Base-by-base conservation (phyloP, 2,797 vertebrate genomes). In the Schizopygopsis pylzovi region DNA sequence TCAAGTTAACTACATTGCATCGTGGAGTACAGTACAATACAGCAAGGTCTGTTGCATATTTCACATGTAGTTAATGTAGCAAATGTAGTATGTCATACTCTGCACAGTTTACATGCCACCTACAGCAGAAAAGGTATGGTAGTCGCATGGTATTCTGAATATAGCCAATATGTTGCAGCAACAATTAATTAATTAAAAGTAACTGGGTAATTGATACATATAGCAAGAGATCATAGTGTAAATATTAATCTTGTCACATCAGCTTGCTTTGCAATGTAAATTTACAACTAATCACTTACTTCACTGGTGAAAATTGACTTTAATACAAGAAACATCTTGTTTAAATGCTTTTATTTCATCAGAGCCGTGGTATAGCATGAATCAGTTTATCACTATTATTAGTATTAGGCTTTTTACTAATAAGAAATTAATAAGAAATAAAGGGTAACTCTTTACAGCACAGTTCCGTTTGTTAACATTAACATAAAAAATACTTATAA, bases 181-280 rank as follows among this genome's bases (percentile, higher is more conserved):
- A 15, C 28, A 7, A 37, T 18, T 67, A 37, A 67, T 16, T 15
- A 16, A 28, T 67, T 67, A 67, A 67, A 67, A 18, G 2, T 67
- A 3, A 18, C 15, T 16, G 61, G 4, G 20, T 68, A 47, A 49
- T 10, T 37, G 8, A 47, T 79, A 65, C 6, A 37, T 37, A 20
- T 54, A 20, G 11, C 43, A 68, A 49, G 10, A 33, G 11, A 49
- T 18, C 43, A 33, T 33, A 20, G 25, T 47, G 25, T 16, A 3
- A 67, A 49, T 22, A 18, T 22, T 49, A 67, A 80, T 25, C 61
- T 39, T n/a, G 75, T 41, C 56, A 77, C 75, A 77, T n/a, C 56
- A 41, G 6, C 79, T 4, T 37, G 61, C 11, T 52, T 54, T 76
- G 6, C 9, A 37, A 54, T 9, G 63, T 16, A 43, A 78, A 39